Evolutionary conservation across 2,888 invertebrate genomes (phyloP).

Genomic region (Lycia hirtaria): DNA sequence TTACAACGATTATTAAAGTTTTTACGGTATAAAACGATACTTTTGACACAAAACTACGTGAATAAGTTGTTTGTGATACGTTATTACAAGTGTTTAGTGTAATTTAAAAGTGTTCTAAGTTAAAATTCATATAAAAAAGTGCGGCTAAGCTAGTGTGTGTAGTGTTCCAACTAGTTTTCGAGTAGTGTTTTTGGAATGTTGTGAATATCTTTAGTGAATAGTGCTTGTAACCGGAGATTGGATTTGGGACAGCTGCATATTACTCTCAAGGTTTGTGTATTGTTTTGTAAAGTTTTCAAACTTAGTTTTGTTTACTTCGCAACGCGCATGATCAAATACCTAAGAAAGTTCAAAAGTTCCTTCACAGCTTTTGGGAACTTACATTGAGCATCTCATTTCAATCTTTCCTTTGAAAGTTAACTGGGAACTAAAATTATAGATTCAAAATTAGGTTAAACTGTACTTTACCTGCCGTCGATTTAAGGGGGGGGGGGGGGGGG

Average conservation of each 20-base stretch:
- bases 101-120: conserved; percentile 56
- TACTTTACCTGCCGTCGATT: too few species aligned
- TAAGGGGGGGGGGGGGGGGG: too few species aligned
- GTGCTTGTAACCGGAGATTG: conserved; percentile 64
- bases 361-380: conserved; percentile 12
- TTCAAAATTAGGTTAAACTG: background rate
- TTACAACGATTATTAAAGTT: conserved; percentile 76
- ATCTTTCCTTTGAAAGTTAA: background rate
- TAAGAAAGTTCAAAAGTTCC: conserved; percentile 1
- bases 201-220: conserved; percentile 79
- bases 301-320: conserved; percentile 78
- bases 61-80: conserved; percentile 54
- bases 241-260: conserved; percentile 58
- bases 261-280: conserved; percentile 65
- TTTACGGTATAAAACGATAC: conserved; percentile 60
- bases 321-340: conserved; percentile 72
- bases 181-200: conserved; percentile 80
- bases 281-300: conserved; percentile 64
- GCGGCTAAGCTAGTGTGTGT: conserved; percentile 46
- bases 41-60: conserved; percentile 56
- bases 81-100: conserved; percentile 49
- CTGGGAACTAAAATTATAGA: background rate
- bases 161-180: conserved; percentile 72
- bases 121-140: conserved; percentile 75
- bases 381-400: background rate